phyloP scores from a whole-genome alignment of 2,797 vertebrate genomes.

The Petrocephalus sullivani region DNA sequence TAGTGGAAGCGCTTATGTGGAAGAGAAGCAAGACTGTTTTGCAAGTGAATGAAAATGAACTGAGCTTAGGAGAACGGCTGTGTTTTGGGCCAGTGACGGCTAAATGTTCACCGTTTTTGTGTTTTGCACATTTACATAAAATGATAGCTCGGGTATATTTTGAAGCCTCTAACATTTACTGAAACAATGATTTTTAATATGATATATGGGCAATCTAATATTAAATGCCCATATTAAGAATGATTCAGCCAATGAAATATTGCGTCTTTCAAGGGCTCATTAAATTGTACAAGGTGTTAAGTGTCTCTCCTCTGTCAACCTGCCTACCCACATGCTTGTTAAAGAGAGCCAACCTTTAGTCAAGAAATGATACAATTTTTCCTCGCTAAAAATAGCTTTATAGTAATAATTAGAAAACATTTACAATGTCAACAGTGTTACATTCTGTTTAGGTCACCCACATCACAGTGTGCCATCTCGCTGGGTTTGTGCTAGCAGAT shows the following conservation, averaged over 20 bases:
- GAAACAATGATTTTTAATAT: neutral
- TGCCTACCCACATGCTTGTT: neutral
- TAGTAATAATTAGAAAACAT: slow-evolving; percentile 71
- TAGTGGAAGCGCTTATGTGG: neutral
- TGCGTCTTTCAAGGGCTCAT: neutral
- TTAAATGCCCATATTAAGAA: neutral
- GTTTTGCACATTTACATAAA: neutral
- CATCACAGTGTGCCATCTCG: slow-evolving; percentile 75
- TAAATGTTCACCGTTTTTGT: neutral
- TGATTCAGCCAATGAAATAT: neutral
- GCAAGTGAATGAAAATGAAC: neutral
- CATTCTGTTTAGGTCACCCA: slow-evolving; percentile 74
- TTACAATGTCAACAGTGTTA: slow-evolving; percentile 72
- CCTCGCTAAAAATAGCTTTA: slow-evolving; percentile 80
- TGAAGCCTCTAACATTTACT: neutral
- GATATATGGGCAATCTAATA: neutral
- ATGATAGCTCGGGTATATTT: neutral
- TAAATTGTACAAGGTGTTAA: neutral
- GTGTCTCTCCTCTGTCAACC: neutral
- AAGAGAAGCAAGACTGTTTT: neutral
- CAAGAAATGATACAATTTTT: slow-evolving; percentile 47
- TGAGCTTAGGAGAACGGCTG: neutral
- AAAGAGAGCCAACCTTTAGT: slow-evolving; percentile 10
- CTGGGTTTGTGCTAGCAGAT: slow-evolving; percentile 55
- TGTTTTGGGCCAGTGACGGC: neutral